These are phyloP conservation scores for Microcebus tavaratra DNA, from an alignment of 2,113 vertebrate genomes.

Conservation along the genomic window DNA sequence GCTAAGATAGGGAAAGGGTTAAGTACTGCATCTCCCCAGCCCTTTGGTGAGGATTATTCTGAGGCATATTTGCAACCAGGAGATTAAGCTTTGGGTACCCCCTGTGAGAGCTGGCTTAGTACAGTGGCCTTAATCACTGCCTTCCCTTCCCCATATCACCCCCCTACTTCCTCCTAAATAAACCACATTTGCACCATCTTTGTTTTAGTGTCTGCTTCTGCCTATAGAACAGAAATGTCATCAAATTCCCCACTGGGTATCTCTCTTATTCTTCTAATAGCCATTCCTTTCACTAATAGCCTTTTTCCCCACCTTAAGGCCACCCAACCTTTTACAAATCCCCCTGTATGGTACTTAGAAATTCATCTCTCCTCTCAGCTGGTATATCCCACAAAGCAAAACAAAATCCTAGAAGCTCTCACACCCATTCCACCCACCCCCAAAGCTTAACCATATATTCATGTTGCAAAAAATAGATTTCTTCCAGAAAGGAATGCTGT, in stretches of 20 bases:
- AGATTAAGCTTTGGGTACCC: background rate
- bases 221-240: background rate
- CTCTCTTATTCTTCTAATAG: background rate
- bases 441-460: constrained; percentile 9
- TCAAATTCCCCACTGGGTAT: background rate
- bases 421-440: background rate
- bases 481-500: constrained; percentile 35
- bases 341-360: background rate
- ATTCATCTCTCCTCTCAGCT: background rate
- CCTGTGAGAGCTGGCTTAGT: background rate
- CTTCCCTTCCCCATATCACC: background rate
- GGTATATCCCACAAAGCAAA: background rate
- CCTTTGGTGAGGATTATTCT: background rate
- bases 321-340: background rate
- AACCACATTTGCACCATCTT: background rate
- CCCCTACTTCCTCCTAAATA: background rate
- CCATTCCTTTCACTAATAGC: background rate
- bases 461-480: constrained; percentile 45
- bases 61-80: background rate
- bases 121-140: background rate
- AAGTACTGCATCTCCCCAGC: background rate
- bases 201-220: background rate
- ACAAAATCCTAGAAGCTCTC: constrained; percentile 66
- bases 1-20: background rate
- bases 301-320: background rate